phyloP scores from a whole-genome alignment of 2,797 vertebrate genomes.

The Emydoidea blandingii region DNA sequence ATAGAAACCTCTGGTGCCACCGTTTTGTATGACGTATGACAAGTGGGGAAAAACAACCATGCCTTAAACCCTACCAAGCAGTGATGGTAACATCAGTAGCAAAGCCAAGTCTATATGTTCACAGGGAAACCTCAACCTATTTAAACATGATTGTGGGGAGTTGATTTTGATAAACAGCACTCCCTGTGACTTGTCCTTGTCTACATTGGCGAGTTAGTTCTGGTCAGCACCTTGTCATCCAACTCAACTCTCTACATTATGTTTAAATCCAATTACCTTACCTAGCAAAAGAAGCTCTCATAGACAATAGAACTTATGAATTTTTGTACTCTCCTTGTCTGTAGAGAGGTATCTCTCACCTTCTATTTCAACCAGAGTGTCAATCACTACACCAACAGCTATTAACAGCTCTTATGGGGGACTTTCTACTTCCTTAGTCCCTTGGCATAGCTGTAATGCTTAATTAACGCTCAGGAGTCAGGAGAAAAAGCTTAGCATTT shows the following conservation, averaged over 20 bases:
- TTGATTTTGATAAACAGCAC: neutral
- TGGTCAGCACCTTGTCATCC: neutral
- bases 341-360: neutral
- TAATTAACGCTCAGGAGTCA: neutral
- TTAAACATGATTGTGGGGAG: neutral
- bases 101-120: neutral
- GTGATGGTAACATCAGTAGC: neutral
- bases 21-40: conserved; percentile 11
- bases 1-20: neutral
- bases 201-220: neutral
- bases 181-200: neutral
- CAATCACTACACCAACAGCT: neutral
- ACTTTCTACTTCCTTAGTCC: neutral
- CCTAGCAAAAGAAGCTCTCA: neutral
- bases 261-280: neutral
- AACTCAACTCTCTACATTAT: neutral
- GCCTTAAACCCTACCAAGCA: neutral
- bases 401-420: neutral
- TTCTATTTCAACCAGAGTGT: neutral
- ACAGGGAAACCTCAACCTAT: neutral
- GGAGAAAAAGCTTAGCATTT: neutral
- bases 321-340: neutral
- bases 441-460: neutral
- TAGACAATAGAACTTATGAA: neutral
- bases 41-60: neutral